Percentiles rank a stretch among this genome's conserved stretches.
These are phyloP conservation scores for Lysandra coridon DNA, from an alignment of 2,888 invertebrate species.

Conservation along the genomic window DNA sequence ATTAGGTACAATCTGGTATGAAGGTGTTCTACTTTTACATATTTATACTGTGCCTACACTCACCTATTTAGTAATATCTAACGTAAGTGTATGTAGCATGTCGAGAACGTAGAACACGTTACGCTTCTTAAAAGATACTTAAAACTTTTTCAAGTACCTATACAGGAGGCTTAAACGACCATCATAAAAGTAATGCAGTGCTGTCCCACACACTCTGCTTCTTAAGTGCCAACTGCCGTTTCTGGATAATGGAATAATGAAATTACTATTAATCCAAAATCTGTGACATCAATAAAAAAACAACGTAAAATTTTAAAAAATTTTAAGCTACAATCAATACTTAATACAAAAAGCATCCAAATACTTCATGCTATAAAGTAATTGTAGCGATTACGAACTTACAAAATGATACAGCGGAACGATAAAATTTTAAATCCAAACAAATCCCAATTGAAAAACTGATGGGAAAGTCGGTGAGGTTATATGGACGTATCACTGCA, in stretches of 20 bases:
- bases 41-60: neutral
- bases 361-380: neutral
- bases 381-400: neutral
- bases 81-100: neutral
- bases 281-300: neutral
- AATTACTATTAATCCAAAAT: neutral
- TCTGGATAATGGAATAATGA: neutral
- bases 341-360: neutral
- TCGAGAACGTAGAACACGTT: neutral
- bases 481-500: neutral
- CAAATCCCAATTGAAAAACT: slow-evolving; percentile 1
- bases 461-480: slow-evolving; percentile 1
- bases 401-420: neutral
- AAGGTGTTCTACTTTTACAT: neutral
- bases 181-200: slow-evolving; percentile 14
- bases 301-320: neutral
- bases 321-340: neutral
- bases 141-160: slow-evolving; percentile 4
- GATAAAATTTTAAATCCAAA: slow-evolving; percentile 21
- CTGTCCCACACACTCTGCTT: neutral
- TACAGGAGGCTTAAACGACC: neutral
- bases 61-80: neutral
- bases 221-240: neutral
- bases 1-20: neutral
- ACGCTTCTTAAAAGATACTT: neutral